Conservation (phyloP, 2,888 invertebrate genomes). For the Phanerotoma sp. region DNA sequence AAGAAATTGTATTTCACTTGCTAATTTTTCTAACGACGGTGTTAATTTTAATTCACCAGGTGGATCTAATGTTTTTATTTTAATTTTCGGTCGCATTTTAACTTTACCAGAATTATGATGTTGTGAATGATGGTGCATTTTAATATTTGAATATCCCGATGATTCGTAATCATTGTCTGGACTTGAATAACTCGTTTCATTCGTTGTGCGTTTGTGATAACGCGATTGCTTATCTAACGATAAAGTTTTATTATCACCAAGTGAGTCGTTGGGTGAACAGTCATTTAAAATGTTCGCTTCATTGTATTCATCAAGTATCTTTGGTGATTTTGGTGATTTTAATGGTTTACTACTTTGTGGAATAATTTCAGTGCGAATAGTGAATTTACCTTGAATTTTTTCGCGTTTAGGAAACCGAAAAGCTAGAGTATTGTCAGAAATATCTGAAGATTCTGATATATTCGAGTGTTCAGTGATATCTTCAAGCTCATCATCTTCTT, state of each 20-base stretch:
- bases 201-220: conserved; percentile 9
- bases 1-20: conserved; percentile 50
- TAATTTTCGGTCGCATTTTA: conserved; percentile 36
- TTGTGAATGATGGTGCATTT: too few relatives aligned
- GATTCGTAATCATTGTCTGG: conserved; percentile 31
- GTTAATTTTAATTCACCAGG: conserved; percentile 41
- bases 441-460: conserved; percentile 14
- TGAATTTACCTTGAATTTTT: conserved; percentile 13
- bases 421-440: conserved; percentile 9
- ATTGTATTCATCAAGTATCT: conserved; percentile 46
- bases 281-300: conserved; percentile 48
- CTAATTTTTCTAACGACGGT: conserved; percentile 49
- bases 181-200: conserved; percentile 20
- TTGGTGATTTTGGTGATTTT: conserved; percentile 42
- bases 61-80: conserved; percentile 33
- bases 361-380: conserved; percentile 14
- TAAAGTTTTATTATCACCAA: conserved; percentile 23
- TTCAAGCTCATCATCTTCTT: conserved; percentile 5
- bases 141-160: conserved; percentile 44
- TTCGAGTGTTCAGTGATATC: conserved; percentile 7
- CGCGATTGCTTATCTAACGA: conserved; percentile 35
- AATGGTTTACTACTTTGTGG: conserved; percentile 15
- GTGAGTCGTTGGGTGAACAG: conserved; percentile 19
- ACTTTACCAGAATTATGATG: conserved; percentile 32
- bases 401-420: neutral